Evolutionary conservation across 1,140 invertebrate species (phyloP).

Genomic region (Thaumatotibia leucotreta): DNA sequence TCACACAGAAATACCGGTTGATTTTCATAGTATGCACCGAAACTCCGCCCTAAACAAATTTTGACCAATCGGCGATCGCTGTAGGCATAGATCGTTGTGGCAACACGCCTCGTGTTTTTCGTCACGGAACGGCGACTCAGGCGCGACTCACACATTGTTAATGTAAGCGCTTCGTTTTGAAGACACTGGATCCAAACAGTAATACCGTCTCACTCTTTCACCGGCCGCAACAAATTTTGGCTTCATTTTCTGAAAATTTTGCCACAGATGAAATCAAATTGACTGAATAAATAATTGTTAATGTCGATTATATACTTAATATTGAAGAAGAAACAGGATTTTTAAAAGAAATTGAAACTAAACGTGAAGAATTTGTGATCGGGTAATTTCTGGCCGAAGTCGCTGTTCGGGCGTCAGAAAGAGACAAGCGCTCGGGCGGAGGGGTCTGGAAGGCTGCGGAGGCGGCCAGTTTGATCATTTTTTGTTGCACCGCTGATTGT

Average conservation of each 20-base stretch:
- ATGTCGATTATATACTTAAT: neutral
- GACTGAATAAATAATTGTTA: neutral
- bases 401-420: slow-evolving; percentile 42
- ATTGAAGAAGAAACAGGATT: neutral
- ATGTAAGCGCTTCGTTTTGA: slow-evolving; percentile 59
- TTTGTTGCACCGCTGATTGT: slow-evolving; percentile 74
- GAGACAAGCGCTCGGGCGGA: slow-evolving; percentile 55
- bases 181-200: slow-evolving; percentile 59
- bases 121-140: slow-evolving; percentile 71
- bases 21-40: slow-evolving; percentile 58
- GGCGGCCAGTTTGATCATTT: slow-evolving; percentile 73
- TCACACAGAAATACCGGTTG: slow-evolving; percentile 48
- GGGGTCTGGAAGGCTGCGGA: slow-evolving; percentile 63
- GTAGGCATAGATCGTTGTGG: slow-evolving; percentile 67
- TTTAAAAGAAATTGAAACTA: slow-evolving; percentile 12
- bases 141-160: slow-evolving; percentile 75
- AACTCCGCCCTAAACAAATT: slow-evolving; percentile 66
- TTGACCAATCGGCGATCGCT: slow-evolving; percentile 57
- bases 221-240: slow-evolving; percentile 19
- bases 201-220: slow-evolving; percentile 53
- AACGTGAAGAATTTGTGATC: slow-evolving; percentile 28
- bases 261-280: neutral
- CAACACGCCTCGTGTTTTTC: slow-evolving; percentile 71
- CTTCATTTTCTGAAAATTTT: neutral
- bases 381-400: slow-evolving; percentile 20